Conservation (phyloP, 1,140 invertebrate genomes). For the Ruditapes philippinarum region DNA sequence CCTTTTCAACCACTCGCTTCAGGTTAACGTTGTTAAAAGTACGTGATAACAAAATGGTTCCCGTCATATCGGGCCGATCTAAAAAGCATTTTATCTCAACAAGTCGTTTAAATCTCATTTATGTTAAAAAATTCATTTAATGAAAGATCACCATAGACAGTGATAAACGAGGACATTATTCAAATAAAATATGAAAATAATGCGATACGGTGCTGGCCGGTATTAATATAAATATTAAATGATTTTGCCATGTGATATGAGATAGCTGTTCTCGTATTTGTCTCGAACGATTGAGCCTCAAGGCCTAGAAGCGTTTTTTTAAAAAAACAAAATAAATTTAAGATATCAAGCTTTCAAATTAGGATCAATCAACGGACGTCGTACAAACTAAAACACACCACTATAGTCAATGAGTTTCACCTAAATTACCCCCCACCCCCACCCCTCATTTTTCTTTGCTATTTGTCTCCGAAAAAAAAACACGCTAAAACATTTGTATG, state of each 20-base stretch:
- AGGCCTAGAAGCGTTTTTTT: no score
- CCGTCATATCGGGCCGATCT: slow-evolving; percentile 7
- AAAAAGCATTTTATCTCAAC: slow-evolving; percentile 50
- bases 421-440: no score
- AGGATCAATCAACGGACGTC: no score
- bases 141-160: slow-evolving; percentile 47
- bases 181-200: slow-evolving; percentile 1
- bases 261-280: background rate
- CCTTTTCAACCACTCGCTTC: background rate
- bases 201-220: background rate
- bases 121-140: slow-evolving; percentile 49
- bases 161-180: slow-evolving; percentile 52
- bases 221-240: slow-evolving; percentile 32
- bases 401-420: no score
- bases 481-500: no score
- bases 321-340: no score
- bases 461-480: no score
- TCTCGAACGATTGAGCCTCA: no score
- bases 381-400: no score
- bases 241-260: slow-evolving; percentile 15
- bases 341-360: no score
- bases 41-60: slow-evolving; percentile 35
- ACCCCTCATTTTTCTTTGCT: no score
- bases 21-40: background rate
- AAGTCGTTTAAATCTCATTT: slow-evolving; percentile 58